Base-by-base conservation (phyloP, 1,140 invertebrate species). In the Apis florea region DNA sequence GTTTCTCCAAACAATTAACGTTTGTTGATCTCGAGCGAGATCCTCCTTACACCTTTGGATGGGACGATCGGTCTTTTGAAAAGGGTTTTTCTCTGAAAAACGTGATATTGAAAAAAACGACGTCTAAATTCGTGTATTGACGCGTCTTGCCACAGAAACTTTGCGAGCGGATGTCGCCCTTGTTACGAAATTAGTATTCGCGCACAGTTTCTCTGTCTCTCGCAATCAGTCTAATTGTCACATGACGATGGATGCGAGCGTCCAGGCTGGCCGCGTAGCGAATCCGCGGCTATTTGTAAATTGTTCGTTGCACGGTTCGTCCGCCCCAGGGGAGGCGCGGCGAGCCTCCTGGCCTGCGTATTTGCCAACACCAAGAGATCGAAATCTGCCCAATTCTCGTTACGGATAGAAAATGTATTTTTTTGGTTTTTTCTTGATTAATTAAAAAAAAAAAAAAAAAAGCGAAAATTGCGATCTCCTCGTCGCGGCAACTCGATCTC, bases 151-250 rank as follows among this genome's bases (percentile, higher is more conserved):
- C 17, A 59, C 13, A n/a, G 40, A 19, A 73, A 59, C 59, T 73
- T 73, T 49, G 71, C 40, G 24, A 70, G 54, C 51, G 76, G 51
- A 51, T 75, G 51, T 53, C 17, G 61, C 9, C 73, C 51, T 31
- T 61, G 73, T 75, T 69, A 69, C 71, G 82, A 86, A 79, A 85
- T 89, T 89, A 87, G 87, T 83, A 87, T 89, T 88, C 84, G 64
- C 74, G 64, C 74, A 40, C 58, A 68, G 64, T 77, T 84, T 85
- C 66, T 24, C 66, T 24, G 24, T 73, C 51, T 53, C 63, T 63
- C 51, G 75, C 82, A 88, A 89, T 89, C 85, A 83, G 75, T 47
- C 67, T 83, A 86, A 89, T 89, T 89, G 85, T 89, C 79, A 82
- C 84, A 58, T 69, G 82, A 76, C 72, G 31, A 24, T 51, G 66